Base-by-base conservation (phyloP, 2,888 invertebrate species). In the Lapara coniferarum region DNA sequence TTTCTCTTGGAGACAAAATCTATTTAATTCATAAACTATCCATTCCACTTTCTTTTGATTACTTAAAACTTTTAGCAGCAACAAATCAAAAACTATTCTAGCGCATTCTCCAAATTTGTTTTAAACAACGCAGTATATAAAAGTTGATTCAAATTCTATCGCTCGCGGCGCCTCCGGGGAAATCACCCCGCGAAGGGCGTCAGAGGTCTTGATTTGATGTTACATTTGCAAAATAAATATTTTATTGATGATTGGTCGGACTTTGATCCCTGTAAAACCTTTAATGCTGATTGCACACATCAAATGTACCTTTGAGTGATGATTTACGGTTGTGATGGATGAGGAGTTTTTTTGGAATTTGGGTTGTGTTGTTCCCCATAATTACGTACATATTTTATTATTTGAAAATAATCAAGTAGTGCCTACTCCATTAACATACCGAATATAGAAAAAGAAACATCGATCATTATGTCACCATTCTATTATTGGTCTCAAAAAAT, bases 71-170 rank as follows among this genome's bases (percentile, higher is more conserved):
- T 53, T 16, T 6, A 53, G 6, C n/a, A 52, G 5, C 19, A 12
- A 67, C 14, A 16, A 52, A 59, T 59, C 52, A 19, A 37, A 69
- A 74, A 70, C 70, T 73, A 74, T 58, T 10, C 10, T 37, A 14
- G 16, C 10, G 14, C 55, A 44, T 56, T 72, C 69, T 71, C 57
- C 58, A 69, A 72, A 73, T 73, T 68, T 73, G 44, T 72, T 80
- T 75, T 80, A 81, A 83, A 82, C 82, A 81, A 81, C 81, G 79
- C 78, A 77, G 69, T 77, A 76, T 77, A 83, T 85, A 86, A 88
- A 88, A 87, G 82, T 85, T 81, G 83, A 86, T 86, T 86, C 82
- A 85, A 86, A 86, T 85, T 85, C 82, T 85, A 80, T 81, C 83
- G 82, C 80, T 80, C 83, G 82, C 74, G 70, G 52, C n/a, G 53